These are phyloP conservation scores for Calidris pugnax DNA, from an alignment of 2,113 vertebrate genomes.

Conservation along the genomic window DNA sequence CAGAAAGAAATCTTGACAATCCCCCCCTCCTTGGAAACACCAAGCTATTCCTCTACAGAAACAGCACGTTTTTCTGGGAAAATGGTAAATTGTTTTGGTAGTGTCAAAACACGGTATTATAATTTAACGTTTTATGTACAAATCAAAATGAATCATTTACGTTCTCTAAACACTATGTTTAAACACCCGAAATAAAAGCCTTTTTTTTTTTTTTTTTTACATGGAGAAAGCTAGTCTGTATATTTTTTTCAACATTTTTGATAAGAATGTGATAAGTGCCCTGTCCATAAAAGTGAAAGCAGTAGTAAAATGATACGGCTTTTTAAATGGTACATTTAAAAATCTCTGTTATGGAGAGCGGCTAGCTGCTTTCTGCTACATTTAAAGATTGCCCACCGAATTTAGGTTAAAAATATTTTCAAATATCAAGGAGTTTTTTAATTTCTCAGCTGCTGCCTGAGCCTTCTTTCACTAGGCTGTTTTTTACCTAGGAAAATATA, in stretches of 20 bases:
- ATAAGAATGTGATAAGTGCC: not conserved
- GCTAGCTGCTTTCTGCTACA: not conserved
- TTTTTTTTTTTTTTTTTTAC: too few species aligned
- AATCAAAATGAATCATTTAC: conserved; percentile 27
- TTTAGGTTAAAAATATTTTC: not conserved
- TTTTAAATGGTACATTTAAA: not conserved
- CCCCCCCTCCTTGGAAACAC: accelerated
- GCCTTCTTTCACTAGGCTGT: not conserved
- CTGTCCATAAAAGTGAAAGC: not conserved
- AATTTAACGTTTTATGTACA: not conserved
- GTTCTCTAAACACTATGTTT: conserved; percentile 6
- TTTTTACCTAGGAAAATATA: not conserved
- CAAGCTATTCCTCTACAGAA: not conserved
- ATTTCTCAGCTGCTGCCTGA: not conserved
- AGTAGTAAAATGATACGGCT: not conserved
- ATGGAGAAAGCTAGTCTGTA: not conserved
- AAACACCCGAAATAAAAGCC: not conserved
- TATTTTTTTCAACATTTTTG: not conserved
- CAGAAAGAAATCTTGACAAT: not conserved
- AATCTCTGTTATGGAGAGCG: not conserved
- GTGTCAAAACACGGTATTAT: not conserved
- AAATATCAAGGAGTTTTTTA: not conserved
- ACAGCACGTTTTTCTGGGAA: not conserved
- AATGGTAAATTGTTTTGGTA: not conserved
- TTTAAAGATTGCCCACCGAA: not conserved